Evolutionary conservation across 37 sponge, comb jelly and placozoan genomes (phyloP), one percentile per base, ranked within the genome.

Genomic region (Beroe forskalii): DNA sequence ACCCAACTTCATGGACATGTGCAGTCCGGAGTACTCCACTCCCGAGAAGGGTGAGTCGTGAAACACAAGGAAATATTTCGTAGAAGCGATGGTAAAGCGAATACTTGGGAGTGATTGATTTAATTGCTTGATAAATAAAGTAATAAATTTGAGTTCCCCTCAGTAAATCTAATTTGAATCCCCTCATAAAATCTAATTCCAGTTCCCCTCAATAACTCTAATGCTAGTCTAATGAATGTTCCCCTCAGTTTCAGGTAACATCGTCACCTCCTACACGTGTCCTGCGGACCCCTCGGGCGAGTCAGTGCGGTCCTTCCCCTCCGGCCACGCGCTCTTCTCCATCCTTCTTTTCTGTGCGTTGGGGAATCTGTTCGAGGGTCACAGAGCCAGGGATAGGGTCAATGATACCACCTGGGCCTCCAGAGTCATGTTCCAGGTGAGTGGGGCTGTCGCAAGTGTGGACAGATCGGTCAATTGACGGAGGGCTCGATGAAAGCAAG

Each of bases 241-340:
- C n/a, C 55, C 12, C 55, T 48, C 55, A 48, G 55, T 48, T 17
- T 12, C 55, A 12, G 55, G 55, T 48, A 48, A 48, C 12, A 48
- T 63, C 30, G 76, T 72, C 37, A 72, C 76, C 4, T 8, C 19
- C 14, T 72, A 72, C 76, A 72, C 76, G 4, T 72, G 76, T 72
- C 2, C 37, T 20, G 22, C 12, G 3, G 76, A 72, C 19, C 38
- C 27, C 22, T 8, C 19, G 40, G 76, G 40, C 4, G 67, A 64
- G 67, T 12, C 67, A 27, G 67, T 25, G 6, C 67, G 67, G 67
- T 64, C 67, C 8, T 64, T 64, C 20, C 67, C 67, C 67, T 64
- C 67, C 28, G 67, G 67, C 4, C 67, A 64, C 67, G 6, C 28
- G 24, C 28, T 64, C 28, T 64, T 64, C 20, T 14, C 67, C 6